phyloP scores from a whole-genome alignment of 1,140 invertebrate genomes.

The Drosophila aff. region DNA sequence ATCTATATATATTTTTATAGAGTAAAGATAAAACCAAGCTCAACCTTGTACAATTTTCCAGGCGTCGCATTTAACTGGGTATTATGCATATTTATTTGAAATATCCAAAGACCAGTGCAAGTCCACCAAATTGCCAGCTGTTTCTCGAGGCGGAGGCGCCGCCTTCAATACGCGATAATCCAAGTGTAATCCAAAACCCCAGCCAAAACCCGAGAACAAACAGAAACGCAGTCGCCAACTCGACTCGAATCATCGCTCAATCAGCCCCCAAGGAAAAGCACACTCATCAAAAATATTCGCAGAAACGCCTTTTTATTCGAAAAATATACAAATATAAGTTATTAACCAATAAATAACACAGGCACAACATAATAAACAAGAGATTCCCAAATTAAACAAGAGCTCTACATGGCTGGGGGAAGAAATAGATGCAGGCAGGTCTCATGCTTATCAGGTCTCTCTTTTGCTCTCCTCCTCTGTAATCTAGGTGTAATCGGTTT shows the following conservation, averaged over 20 bases:
- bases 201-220: constrained; percentile 27
- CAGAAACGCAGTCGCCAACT: constrained; percentile 15
- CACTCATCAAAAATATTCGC: constrained; percentile 36
- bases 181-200: constrained; percentile 38
- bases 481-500: constrained; percentile 4
- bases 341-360: constrained; percentile 32
- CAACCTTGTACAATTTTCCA: constrained; percentile 1
- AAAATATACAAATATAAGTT: constrained; percentile 36
- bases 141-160: constrained; percentile 20
- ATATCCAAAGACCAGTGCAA: constrained; percentile 1
- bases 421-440: not conserved
- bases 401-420: not conserved
- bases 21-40: not conserved
- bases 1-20: not conserved
- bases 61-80: not conserved
- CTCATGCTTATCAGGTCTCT: constrained; percentile 19
- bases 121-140: constrained; percentile 29
- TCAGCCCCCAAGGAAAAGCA: constrained; percentile 31
- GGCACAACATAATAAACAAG: constrained; percentile 3
- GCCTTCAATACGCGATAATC: constrained; percentile 30
- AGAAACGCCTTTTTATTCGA: constrained; percentile 48
- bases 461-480: not conserved
- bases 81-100: not conserved
- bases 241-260: constrained; percentile 37
- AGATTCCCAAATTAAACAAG: constrained; percentile 4